Conservation (phyloP, 2,797 vertebrate genomes). For the Halcyon chelicuti region DNA sequence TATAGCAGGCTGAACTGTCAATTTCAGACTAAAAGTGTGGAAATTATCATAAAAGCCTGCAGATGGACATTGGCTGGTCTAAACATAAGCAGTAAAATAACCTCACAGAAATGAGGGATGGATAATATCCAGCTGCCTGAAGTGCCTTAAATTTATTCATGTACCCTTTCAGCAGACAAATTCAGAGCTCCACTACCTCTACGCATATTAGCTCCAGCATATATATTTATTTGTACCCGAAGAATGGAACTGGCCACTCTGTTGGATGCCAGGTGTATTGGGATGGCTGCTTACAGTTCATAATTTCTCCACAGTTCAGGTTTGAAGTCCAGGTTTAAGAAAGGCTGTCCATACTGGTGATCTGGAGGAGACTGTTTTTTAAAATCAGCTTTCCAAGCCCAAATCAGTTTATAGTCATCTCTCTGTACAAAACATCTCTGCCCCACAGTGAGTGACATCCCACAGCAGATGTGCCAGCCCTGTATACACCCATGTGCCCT, state of each 20-base stretch:
- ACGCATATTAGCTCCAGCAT: background rate
- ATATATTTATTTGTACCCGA: background rate
- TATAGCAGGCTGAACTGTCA: background rate
- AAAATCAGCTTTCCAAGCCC: background rate
- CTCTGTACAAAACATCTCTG: background rate
- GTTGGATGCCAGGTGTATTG: background rate
- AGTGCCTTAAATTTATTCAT: background rate
- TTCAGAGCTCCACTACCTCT: background rate
- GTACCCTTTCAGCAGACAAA: background rate
- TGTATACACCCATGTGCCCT: background rate
- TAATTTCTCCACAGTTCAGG: background rate
- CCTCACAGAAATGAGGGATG: background rate
- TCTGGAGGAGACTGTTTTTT: background rate
- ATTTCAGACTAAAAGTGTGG: background rate
- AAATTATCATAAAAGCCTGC: background rate
- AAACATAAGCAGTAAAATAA: background rate
- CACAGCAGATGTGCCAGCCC: background rate
- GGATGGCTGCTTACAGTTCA: background rate
- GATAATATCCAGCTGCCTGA: background rate
- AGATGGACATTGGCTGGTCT: background rate
- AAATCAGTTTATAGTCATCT: background rate
- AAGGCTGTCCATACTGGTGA: background rate
- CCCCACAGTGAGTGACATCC: background rate
- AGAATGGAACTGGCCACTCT: background rate
- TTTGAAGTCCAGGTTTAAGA: background rate